Evolutionary conservation across 1,140 invertebrate genomes (phyloP), one percentile per base, ranked within the genome.

Genomic region (Palaemon carinicauda): DNA sequence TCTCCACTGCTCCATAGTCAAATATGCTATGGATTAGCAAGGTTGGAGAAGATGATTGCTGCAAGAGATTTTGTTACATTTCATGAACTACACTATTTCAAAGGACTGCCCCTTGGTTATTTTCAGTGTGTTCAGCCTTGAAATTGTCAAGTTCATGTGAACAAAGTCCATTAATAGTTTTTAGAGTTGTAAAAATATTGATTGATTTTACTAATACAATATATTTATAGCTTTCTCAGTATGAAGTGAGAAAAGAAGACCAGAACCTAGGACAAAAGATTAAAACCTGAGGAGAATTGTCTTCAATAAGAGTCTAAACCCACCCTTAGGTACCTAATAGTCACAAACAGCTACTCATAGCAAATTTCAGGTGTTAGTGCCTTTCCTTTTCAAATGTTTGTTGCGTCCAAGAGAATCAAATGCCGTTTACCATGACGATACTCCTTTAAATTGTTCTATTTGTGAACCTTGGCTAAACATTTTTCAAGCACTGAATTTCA

Each of bases 1-100:
- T 86, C 84, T 86, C 84, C 84, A 86, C 77, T 71, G 50, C 84
- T 86, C 84, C 84, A 74, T 86, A 86, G 84, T 80, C 41, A 65
- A 24, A 9, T 71, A 19, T 53, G 51, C 84, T 86, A 86, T 86
- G 84, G 60, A 74, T 80, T 80, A 71, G 80, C 65, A 80, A 80
- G 80, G 78, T 80, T 86, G 80, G 84, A 78, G 80, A 78, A 53
- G 14, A 53, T 73, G 5, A 73, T 73, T 29, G 29, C 27, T 27
- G n/a, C 24, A n/a, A 29, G 21, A 73, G 24, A 29, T 17, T 29
- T 73, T 29, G 17, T 73, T 73, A 24, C 15, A 24, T 24, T 4
- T 73, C 69, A 5, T 15, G 69, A 73, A 29, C 15, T 73, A 73
- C 5, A 73, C 24, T 73, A 24, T 73, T 29, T 24, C 69, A 73